These are phyloP conservation scores for Eudasyphora cyanicolor DNA, from an alignment of 2,888 invertebrate genomes.

Conservation along the genomic window DNA sequence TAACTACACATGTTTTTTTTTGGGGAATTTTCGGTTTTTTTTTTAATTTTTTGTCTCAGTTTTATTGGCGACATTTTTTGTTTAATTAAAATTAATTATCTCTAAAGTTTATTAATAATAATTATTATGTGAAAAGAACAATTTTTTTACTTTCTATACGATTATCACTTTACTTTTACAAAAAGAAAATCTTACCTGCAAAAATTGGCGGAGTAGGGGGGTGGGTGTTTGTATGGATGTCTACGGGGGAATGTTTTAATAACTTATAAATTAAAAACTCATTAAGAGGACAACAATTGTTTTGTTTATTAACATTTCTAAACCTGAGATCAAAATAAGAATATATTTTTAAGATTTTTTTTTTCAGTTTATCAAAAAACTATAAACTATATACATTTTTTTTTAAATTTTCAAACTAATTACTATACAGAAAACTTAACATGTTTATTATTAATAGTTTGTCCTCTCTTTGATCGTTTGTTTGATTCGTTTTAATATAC, in stretches of 20 bases:
- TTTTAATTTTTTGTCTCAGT: slow-evolving; percentile 38
- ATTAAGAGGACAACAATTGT: neutral
- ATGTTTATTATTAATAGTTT: neutral
- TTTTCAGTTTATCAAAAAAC: neutral
- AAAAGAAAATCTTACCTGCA: slow-evolving; percentile 58
- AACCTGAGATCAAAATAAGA: slow-evolving; percentile 53
- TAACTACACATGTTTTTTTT: slow-evolving; percentile 38
- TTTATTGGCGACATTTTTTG: slow-evolving; percentile 42
- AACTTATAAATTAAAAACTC: too few relatives aligned
- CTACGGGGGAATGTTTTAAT: neutral
- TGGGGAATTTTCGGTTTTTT: slow-evolving; percentile 16
- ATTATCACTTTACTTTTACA: slow-evolving; percentile 10
- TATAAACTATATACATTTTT: neutral
- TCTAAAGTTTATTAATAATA: slow-evolving; percentile 11
- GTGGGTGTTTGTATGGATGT: neutral
- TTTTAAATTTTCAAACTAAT: neutral
- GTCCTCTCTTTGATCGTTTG: neutral
- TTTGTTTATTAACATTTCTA: slow-evolving; percentile 1
- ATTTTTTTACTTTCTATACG: neutral
- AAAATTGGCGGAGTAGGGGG: too few relatives aligned
- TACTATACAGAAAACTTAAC: neutral
- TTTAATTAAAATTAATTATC: slow-evolving; percentile 3
- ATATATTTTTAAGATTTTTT: neutral
- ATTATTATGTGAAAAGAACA: slow-evolving; percentile 7
- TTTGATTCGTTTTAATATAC: too few relatives aligned